These are phyloP conservation scores for Bombylius major DNA, from an alignment of 2,888 invertebrate species.

Conservation along the genomic window DNA sequence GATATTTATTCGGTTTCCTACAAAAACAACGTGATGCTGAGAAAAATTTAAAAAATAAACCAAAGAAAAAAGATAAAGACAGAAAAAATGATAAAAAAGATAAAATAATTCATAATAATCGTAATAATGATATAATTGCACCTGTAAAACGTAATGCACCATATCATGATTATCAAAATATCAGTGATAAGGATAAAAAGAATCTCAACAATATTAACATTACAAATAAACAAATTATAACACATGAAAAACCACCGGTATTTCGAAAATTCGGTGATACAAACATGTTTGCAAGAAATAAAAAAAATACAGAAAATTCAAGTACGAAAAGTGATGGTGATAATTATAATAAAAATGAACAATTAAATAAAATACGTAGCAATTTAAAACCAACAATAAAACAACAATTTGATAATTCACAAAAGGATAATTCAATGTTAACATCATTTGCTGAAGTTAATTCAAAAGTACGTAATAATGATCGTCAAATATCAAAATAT, in stretches of 20 bases:
- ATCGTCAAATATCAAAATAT: conserved; percentile 10
- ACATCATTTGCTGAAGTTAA: conserved; percentile 14
- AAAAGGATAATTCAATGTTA: conserved; percentile 11
- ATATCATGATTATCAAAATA: conserved; percentile 16
- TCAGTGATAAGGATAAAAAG: conserved; percentile 11
- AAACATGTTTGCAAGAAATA: conserved; percentile 12
- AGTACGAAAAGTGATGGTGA: background rate
- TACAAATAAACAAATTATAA: conserved; percentile 1
- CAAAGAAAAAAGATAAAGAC: conserved; percentile 13
- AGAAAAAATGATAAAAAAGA: conserved; percentile 8
- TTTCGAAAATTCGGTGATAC: conserved; percentile 18
- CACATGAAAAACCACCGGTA: conserved; percentile 5
- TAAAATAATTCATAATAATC: conserved; percentile 4
- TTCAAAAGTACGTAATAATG: background rate
- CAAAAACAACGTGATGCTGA: conserved; percentile 11
- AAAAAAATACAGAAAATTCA: conserved; percentile 4
- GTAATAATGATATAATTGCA: conserved; percentile 8
- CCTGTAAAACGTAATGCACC: conserved; percentile 14
- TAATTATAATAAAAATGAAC: background rate
- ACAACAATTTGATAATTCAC: conserved; percentile 7
- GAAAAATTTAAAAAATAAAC: conserved; percentile 12
- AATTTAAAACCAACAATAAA: background rate
- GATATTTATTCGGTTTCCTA: conserved; percentile 14
- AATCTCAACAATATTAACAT: conserved; percentile 2
- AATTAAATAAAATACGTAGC: background rate